phyloP scores from a whole-genome alignment of 2,113 vertebrate species.

The Myocastor coypus region DNA sequence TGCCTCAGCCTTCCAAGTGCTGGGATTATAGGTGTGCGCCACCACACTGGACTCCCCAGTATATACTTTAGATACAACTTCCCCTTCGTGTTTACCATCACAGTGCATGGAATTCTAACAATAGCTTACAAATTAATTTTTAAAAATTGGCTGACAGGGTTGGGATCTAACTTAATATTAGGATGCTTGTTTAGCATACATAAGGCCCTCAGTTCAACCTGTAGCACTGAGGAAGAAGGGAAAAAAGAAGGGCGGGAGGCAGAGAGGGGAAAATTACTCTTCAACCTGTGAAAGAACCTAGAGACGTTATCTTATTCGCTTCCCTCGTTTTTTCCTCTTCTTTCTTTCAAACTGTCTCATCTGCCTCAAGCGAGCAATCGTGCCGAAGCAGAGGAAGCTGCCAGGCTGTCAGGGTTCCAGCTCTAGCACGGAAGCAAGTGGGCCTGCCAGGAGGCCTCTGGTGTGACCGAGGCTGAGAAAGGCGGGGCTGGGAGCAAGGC shows the following conservation, averaged over 20 bases:
- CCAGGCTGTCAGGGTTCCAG: not conserved
- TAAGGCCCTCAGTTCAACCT: not conserved
- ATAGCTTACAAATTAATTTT: not conserved
- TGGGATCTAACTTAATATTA: not conserved
- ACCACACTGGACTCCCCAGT: too few species aligned
- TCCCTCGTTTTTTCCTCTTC: not conserved
- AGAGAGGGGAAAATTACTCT: not conserved
- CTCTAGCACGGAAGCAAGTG: not conserved
- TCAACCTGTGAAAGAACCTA: constrained; percentile 3
- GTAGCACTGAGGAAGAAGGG: not conserved
- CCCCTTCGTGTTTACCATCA: not conserved
- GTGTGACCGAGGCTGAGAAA: not conserved
- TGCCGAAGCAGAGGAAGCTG: not conserved
- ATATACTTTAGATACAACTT: not conserved
- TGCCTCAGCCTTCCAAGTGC: too few species aligned
- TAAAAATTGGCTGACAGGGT: not conserved
- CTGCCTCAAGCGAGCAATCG: not conserved
- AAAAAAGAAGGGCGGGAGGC: not conserved
- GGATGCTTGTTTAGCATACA: not conserved
- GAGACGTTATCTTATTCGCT: not conserved
- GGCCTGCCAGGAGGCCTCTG: not conserved
- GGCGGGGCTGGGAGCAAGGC: not conserved
- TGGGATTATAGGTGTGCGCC: too few species aligned
- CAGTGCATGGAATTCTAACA: constrained; percentile 22
- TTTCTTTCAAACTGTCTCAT: not conserved